These are phyloP conservation scores for Carpatolechia fugitivella DNA, from an alignment of 2,888 invertebrate species.

Conservation along the genomic window DNA sequence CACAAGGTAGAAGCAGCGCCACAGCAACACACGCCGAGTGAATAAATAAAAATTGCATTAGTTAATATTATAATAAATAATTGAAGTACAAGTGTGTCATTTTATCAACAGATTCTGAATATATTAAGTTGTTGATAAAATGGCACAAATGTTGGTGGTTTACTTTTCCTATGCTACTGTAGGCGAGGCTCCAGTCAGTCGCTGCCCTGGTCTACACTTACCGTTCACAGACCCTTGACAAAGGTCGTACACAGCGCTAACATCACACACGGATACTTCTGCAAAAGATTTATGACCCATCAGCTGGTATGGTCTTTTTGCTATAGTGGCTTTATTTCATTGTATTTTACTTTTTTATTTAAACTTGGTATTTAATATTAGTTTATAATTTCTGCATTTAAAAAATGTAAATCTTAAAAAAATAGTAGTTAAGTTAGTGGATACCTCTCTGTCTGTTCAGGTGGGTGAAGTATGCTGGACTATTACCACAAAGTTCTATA, in stretches of 20 bases:
- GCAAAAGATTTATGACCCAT: conserved; percentile 89
- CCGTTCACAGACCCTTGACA: conserved; percentile 81
- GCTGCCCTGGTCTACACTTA: conserved; percentile 81
- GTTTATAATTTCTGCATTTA: too few relatives aligned
- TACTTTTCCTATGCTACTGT: conserved; percentile 61
- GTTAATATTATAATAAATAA: conserved; percentile 59
- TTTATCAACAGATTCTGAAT: conserved; percentile 45
- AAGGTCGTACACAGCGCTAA: conserved; percentile 83
- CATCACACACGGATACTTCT: conserved; percentile 86
- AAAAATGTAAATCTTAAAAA: conserved; percentile 39
- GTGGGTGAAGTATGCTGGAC: conserved; percentile 80
- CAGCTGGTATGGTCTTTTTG: conserved; percentile 72
- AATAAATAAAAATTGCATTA: conserved; percentile 78
- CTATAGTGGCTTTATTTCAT: conserved; percentile 28
- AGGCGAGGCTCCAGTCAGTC: conserved; percentile 53
- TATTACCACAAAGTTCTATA: conserved; percentile 82
- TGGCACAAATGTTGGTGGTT: conserved; percentile 51
- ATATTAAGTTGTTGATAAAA: conserved; percentile 46
- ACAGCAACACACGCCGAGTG: conserved; percentile 80
- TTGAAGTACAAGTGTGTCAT: conserved; percentile 52
- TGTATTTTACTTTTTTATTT: conserved; percentile 26
- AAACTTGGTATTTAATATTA: conserved; percentile 20
- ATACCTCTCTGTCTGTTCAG: conserved; percentile 79
- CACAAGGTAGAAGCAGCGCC: conserved; percentile 81
- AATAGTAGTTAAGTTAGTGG: conserved; percentile 68